These are phyloP conservation scores for Micropterix aruncella DNA, from an alignment of 2,888 invertebrate genomes.

Conservation along the genomic window DNA sequence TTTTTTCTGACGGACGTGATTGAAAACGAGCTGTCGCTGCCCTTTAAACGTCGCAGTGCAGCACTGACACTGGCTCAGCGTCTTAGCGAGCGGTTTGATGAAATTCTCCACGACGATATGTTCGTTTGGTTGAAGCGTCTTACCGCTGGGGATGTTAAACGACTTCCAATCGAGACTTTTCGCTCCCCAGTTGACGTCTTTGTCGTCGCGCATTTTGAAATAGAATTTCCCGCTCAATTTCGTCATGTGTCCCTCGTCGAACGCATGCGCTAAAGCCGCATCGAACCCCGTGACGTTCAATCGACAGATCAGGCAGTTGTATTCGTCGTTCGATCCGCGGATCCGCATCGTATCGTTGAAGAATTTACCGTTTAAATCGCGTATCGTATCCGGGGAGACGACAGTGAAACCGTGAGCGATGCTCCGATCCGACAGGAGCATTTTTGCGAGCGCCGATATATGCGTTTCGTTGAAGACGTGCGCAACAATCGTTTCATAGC, in stretches of 20 bases:
- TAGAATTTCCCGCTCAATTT: constrained; percentile 28
- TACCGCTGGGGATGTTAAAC: constrained; percentile 30
- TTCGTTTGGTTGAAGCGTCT: constrained; percentile 26
- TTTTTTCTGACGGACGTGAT: constrained; percentile 35
- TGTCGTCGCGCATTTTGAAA: constrained; percentile 17
- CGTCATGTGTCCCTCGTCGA: constrained; percentile 30
- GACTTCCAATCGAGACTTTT: constrained; percentile 33
- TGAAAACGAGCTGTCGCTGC: constrained; percentile 31
- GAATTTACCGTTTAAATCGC: constrained; percentile 27
- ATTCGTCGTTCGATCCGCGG: constrained; percentile 18
- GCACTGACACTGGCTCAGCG: constrained; percentile 29
- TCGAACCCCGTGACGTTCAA: constrained; percentile 21
- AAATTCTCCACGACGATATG: constrained; percentile 34
- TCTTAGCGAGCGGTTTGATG: constrained; percentile 30
- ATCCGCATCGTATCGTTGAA: constrained; percentile 11
- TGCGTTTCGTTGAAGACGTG: constrained; percentile 34
- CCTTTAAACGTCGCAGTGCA: constrained; percentile 34
- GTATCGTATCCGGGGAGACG: constrained; percentile 23
- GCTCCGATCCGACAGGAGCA: constrained; percentile 26
- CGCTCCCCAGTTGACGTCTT: constrained; percentile 27
- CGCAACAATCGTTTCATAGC: constrained; percentile 31
- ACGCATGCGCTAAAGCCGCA: constrained; percentile 23
- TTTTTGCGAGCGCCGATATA: constrained; percentile 27
- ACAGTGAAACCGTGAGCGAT: constrained; percentile 24
- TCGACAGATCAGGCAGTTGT: constrained; percentile 24